Evolutionary conservation across 2,113 vertebrate genomes (phyloP), one percentile per base, ranked within the genome.

Genomic region (Entomyzon cyanotis): DNA sequence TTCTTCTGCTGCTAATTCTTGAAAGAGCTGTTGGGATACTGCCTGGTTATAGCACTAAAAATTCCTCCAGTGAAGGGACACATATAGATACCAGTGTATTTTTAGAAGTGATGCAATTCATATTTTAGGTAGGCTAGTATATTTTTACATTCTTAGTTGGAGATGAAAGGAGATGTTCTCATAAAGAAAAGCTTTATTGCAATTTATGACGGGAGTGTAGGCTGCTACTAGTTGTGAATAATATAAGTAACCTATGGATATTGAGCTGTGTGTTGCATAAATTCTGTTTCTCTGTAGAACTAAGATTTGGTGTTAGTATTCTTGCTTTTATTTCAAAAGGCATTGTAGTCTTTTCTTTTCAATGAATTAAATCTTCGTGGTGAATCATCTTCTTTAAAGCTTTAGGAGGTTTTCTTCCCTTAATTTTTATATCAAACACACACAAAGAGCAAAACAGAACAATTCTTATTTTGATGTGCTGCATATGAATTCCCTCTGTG

Each of bases 81-180:
- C n/a, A 62, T 91, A 75, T 68, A 95, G 89, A 84, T 84, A 17
- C 20, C 23, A 30, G 22, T 31, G 3, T 94, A 91, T 92, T 90
- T 94, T 95, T 95, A 87, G 93, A 78, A 58, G 67, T 95, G 94
- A 89, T 90, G 77, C 87, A 78, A 62, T 92, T 87, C 56, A 33
- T 87, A 62, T 94, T 92, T 94, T 91, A 75, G 64, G 71, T 75
- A 84, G 91, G 73, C 52, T 87, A 52, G 68, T 89, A 53, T 82
- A 82, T 87, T 96, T 95, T 95, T 91, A 56, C 46, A 75, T 87
- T 89, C 76, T 94, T 75, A 68, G 56, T 52, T 95, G 58, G 80
- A 75, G 68, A 71, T 64, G 52, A 89, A 92, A 80, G 53, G 49
- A 84, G 56, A 60, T 90, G 33, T 50, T 92, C 83, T 94, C 56